Percentiles rank a stretch among this genome's conserved stretches.
Evolutionary conservation across 1,140 invertebrate species (phyloP).

Genomic region (Platorchestia sp.): DNA sequence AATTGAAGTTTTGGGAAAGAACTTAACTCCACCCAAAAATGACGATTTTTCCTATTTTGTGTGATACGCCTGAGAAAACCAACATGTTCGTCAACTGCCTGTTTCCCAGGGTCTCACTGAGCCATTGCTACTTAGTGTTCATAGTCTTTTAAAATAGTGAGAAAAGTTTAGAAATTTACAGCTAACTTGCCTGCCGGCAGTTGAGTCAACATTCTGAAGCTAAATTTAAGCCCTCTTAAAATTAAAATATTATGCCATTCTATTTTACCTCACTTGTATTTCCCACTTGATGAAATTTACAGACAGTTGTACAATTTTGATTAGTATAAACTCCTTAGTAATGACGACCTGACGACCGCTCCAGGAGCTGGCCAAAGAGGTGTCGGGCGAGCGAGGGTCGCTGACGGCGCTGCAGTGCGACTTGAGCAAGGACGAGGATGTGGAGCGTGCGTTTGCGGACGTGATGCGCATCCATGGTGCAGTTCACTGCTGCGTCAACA

Average conservation of each 20-base stretch:
- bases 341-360: too few species aligned
- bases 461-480: neutral
- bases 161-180: neutral
- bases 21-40: neutral
- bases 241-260: too few species aligned
- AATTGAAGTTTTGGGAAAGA: neutral
- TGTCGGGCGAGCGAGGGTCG: neutral
- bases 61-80: neutral
- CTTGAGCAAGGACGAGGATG: constrained; percentile 50
- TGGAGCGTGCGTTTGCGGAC: constrained; percentile 3
- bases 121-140: neutral
- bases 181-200: too few species aligned
- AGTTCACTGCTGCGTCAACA: constrained; percentile 49
- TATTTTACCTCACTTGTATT: too few species aligned
- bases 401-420: constrained; percentile 49
- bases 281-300: too few species aligned
- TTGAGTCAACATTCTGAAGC: too few species aligned
- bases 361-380: neutral
- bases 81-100: neutral
- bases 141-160: neutral
- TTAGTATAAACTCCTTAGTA: too few species aligned
- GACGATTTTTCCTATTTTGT: neutral
- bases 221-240: too few species aligned
- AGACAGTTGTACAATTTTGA: too few species aligned
- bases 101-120: neutral